Conservation (phyloP, 1,140 invertebrate genomes). For the Cataglyphis hispanica region DNA sequence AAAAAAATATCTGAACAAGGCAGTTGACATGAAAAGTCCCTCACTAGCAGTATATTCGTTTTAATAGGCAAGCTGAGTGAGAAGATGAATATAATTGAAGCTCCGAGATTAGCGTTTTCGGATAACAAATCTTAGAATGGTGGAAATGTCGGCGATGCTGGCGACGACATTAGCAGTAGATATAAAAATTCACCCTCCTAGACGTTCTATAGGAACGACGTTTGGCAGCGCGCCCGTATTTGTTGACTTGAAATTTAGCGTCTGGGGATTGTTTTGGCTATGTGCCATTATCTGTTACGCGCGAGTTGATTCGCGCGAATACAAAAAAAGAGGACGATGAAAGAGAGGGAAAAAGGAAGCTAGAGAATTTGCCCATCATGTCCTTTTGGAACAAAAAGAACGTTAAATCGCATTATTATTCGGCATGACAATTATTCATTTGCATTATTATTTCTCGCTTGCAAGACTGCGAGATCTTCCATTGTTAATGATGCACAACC, state of each 20-base stretch:
- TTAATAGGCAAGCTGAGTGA: background rate
- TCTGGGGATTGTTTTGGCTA: conserved; percentile 83
- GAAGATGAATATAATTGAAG: conserved; percentile 42
- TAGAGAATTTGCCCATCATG: conserved; percentile 15
- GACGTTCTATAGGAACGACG: conserved; percentile 55
- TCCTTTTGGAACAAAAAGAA: conserved; percentile 43
- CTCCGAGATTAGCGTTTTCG: conserved; percentile 31
- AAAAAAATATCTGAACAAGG: background rate
- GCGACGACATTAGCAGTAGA: conserved; percentile 10
- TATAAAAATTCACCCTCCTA: conserved; percentile 68
- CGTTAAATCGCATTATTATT: conserved; percentile 62
- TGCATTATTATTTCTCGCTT: conserved; percentile 68
- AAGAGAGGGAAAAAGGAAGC: background rate
- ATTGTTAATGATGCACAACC: conserved; percentile 42
- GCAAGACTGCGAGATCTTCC: conserved; percentile 23
- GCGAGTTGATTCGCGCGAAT: conserved; percentile 64
- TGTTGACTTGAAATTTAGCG: conserved; percentile 85
- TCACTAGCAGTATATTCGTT: background rate
- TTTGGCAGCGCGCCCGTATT: conserved; percentile 80
- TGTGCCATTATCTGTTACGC: conserved; percentile 81
- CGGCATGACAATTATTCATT: conserved; percentile 64
- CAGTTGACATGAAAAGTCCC: background rate
- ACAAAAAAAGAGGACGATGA: conserved; percentile 1
- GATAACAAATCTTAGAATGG: conserved; percentile 47
- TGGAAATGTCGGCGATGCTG: conserved; percentile 29